Percentiles rank a stretch among this genome's conserved stretches.
Evolutionary conservation across 2,888 invertebrate genomes (phyloP).

Genomic region (Hermaeophaga mercurialis): DNA sequence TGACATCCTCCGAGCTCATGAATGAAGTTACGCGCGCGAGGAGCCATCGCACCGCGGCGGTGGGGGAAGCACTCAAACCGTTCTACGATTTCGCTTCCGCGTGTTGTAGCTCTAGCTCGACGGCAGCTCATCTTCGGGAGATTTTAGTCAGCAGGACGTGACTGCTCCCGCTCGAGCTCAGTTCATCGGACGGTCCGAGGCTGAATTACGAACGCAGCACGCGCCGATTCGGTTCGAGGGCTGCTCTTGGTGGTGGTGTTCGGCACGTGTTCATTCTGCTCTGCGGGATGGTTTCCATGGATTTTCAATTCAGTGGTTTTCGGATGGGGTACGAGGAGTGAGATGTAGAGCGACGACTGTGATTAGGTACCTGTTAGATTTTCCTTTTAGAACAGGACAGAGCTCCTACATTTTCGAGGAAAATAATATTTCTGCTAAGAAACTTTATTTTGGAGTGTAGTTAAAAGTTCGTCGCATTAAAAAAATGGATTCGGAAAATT

Average conservation of each 20-base stretch:
- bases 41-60: not conserved
- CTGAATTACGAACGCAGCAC: constrained; percentile 18
- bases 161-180: constrained; percentile 18
- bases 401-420: no score
- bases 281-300: constrained; percentile 16
- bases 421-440: no score
- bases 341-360: not conserved
- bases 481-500: no score
- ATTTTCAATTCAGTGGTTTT: constrained; percentile 14
- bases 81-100: constrained; percentile 22
- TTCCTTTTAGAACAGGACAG: not conserved
- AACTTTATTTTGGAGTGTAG: no score
- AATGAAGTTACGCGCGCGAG: constrained; percentile 19
- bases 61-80: constrained; percentile 2
- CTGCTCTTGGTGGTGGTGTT: constrained; percentile 6
- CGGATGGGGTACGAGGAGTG: not conserved
- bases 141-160: constrained; percentile 19
- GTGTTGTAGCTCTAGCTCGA: constrained; percentile 16
- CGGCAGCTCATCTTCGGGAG: constrained; percentile 22
- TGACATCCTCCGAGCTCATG: no score
- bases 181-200: constrained; percentile 24
- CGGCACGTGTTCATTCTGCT: constrained; percentile 10
- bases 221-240: not conserved
- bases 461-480: no score
- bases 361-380: constrained; percentile 9